Base-by-base conservation (phyloP, 1,140 invertebrate species). In the Drosophila sproati region DNA sequence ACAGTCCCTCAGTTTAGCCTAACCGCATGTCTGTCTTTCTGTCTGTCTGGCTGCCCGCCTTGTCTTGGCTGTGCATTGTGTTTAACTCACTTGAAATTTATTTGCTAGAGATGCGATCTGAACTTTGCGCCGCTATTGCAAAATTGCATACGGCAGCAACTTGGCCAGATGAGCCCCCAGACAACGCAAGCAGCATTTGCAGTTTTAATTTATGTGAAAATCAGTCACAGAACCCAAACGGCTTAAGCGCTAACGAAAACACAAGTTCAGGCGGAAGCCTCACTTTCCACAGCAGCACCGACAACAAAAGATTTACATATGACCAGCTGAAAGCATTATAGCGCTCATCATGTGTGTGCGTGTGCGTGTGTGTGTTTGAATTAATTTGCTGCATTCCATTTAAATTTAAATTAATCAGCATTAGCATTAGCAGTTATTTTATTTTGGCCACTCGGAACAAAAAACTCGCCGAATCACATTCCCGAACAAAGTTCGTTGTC, bases 151-250 rank as follows among this genome's bases (percentile, higher is more conserved):
- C 37, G 47, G 10, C 51, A 35, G 6, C 31, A 37, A 34, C 20
- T 2, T 4, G 7, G 37, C 35, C 12, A 32, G 43, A 5, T 7
- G 34, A n/a, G 12, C 4, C 12, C 4, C 5, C 31, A 50, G 43
- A 50, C 62, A 76, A 79, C 52, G 56, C 61, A 86, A 87, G 79
- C 66, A 82, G 79, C 62, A 82, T 88, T 77, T 82, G 59, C 54
- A 47, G 64, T 73, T 81, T 82, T 79, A 87, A 80, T 80, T 87
- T 87, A 87, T 82, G 82, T 86, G 79, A 79, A 87, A 82, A 66
- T 69, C 67, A 62, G 20, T 5, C 62, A 61, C 61, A 51, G 62
- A 63, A 60, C 37, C 29, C 37, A 31, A 55, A 7, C 37, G 31
- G 28, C 51, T 41, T 6, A 57, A 64, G 12, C 56, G 69, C 52